These are phyloP conservation scores for Labeo calbasu DNA, from an alignment of 2,797 vertebrate species.

Conservation along the genomic window DNA sequence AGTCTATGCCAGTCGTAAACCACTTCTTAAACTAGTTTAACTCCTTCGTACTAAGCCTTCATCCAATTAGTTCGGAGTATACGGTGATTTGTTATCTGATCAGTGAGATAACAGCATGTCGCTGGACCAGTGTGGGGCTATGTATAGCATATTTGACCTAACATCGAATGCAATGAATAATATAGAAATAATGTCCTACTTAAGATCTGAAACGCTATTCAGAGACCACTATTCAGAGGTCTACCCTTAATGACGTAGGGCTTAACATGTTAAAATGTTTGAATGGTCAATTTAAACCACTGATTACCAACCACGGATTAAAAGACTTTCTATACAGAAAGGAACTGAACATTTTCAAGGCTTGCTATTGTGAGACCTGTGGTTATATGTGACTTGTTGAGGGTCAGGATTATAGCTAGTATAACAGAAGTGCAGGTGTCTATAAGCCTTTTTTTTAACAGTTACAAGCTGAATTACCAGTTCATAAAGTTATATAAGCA, in stretches of 20 bases:
- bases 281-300: conserved; percentile 90
- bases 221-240: conserved; percentile 72
- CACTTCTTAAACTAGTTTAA: conserved; percentile 83
- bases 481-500: neutral
- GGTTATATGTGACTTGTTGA: conserved; percentile 44
- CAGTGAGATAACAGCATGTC: conserved; percentile 89
- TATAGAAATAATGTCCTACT: conserved; percentile 90
- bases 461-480: conserved; percentile 21
- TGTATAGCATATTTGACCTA: conserved; percentile 83
- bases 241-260: conserved; percentile 82
- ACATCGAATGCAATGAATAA: conserved; percentile 90
- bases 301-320: conserved; percentile 44
- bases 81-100: conserved; percentile 92
- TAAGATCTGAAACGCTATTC: conserved; percentile 89
- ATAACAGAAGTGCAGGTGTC: conserved; percentile 44
- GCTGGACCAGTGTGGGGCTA: conserved; percentile 86
- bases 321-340: conserved; percentile 13
- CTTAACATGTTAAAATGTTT: conserved; percentile 91
- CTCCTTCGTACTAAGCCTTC: conserved; percentile 86
- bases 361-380: conserved; percentile 39
- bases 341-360: conserved; percentile 51
- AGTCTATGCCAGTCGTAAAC: conserved; percentile 43
- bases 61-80: conserved; percentile 91
- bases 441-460: conserved; percentile 41
- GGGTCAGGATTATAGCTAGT: conserved; percentile 39